phyloP scores from a whole-genome alignment of 2,797 vertebrate genomes.

The Liparis tanakae region DNA sequence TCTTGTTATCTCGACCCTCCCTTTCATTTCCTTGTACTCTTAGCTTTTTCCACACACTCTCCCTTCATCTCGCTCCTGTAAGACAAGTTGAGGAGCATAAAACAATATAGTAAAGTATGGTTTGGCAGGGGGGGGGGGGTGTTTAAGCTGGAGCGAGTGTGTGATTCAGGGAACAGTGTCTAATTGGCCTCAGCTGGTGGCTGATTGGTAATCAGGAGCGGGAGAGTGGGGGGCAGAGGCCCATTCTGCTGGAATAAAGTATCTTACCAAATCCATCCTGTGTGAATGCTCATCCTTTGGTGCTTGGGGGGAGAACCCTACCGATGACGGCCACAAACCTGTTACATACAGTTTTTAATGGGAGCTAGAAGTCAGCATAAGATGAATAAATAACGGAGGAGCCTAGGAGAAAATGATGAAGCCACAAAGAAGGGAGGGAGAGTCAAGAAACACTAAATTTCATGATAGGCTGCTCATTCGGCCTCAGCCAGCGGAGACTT shows the following conservation, averaged over 20 bases:
- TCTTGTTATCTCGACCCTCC: background rate
- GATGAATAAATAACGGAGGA: conserved; percentile 7
- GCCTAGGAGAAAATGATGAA: conserved; percentile 36
- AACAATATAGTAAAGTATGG: background rate
- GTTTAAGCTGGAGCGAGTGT: too few relatives aligned
- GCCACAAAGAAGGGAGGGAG: conserved; percentile 2
- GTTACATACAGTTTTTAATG: background rate
- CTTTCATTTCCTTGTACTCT: background rate
- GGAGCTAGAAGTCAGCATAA: conserved; percentile 9
- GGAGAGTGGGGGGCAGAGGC: too few relatives aligned
- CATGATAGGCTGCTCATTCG: background rate
- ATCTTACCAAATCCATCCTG: too few relatives aligned
- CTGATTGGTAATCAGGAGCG: too few relatives aligned
- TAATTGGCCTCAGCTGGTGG: too few relatives aligned
- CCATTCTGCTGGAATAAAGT: too few relatives aligned
- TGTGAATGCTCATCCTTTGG: too few relatives aligned
- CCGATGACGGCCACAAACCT: too few relatives aligned
- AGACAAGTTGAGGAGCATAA: background rate
- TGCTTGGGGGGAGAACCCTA: too few relatives aligned
- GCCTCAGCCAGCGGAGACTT: conserved; percentile 18
- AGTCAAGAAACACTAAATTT: conserved; percentile 9
- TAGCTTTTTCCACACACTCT: background rate
- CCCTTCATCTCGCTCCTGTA: background rate
- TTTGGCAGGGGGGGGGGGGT: too few relatives aligned
- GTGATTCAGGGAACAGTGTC: too few relatives aligned